Evolutionary conservation across 2,888 invertebrate genomes (phyloP), one percentile per base, ranked within the genome.

Genomic region (Thymelicus acteon): DNA sequence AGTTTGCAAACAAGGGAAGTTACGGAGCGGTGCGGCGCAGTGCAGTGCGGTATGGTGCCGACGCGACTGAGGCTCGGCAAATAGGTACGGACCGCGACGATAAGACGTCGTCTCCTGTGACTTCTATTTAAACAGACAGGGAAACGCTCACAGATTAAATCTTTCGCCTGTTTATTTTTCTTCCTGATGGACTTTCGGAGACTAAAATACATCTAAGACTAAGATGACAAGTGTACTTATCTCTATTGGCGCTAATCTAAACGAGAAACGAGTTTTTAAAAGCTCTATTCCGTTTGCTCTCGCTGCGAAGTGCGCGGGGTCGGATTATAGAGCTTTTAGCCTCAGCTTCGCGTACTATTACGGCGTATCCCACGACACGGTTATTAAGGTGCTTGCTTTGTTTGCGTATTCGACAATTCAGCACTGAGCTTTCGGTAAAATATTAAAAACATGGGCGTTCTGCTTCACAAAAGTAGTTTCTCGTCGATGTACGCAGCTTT

Each of bases 1-100:
- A 93, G 91, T 93, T 92, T 88, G 91, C 91, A 93, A 93, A 93
- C 92, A 93, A 93, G 93, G 87, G 90, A 91, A 91, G 92, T 93
- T 92, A 90, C 73, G 79, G 79, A 75, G 82, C 80, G 82, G 85
- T 81, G 81, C 82, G 82, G 84, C 31, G 31, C 3, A 5, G 44
- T 12, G 44, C 44, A 3, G 44, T 31, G 5, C 31, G 31, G 31
- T 31, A 5, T 5, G 12, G 81, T 80, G 83, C 79, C 81, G 83
- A 19, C 19, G 19, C 19, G 19, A 77, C 80, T 76, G 82, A 83
- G 86, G 84, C 87, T 86, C 84, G 82, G 88, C 87, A 90, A 90
- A 91, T 89, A 90, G 85, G 83, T 85, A 85, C 84, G 89, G 86
- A 81, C 85, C 86, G 84, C 87, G 87, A 84, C 88, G 92, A 91